Conservation (phyloP, 2,797 vertebrate genomes). For the Notolabrus celidotus region DNA sequence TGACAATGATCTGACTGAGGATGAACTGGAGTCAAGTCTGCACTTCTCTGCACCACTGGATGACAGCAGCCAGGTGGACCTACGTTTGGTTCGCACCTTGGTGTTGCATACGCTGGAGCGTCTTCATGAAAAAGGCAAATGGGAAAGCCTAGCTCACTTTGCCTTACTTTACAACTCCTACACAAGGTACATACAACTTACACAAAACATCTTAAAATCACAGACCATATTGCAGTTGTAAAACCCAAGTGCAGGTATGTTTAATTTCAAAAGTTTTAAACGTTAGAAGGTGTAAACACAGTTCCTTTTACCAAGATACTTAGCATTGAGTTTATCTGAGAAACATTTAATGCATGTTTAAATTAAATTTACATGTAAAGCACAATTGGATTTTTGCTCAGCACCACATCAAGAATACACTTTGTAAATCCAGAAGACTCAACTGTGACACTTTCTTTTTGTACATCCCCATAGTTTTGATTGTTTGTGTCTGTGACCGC, state of each 20-base stretch:
- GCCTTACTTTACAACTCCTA: constrained; percentile 90
- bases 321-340: background rate
- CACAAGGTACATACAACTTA: constrained; percentile 61
- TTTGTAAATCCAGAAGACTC: background rate
- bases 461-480: background rate
- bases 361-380: too few relatives aligned
- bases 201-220: too few relatives aligned
- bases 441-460: background rate
- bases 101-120: constrained; percentile 90
- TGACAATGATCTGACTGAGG: constrained; percentile 78
- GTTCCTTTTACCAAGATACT: too few relatives aligned
- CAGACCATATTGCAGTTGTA: background rate
- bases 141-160: constrained; percentile 91
- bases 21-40: constrained; percentile 87
- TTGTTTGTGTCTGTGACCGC: background rate
- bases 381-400: background rate
- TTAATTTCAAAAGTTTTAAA: background rate
- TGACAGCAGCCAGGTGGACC: constrained; percentile 87
- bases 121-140: constrained; percentile 89
- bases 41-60: constrained; percentile 87
- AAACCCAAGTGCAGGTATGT: background rate
- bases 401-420: background rate
- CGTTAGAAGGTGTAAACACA: background rate
- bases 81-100: constrained; percentile 88
- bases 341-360: too few relatives aligned